Evolutionary conservation across 2,797 vertebrate genomes (phyloP), one percentile per base, ranked within the genome.

Genomic region (Hylomyscus alleni): DNA sequence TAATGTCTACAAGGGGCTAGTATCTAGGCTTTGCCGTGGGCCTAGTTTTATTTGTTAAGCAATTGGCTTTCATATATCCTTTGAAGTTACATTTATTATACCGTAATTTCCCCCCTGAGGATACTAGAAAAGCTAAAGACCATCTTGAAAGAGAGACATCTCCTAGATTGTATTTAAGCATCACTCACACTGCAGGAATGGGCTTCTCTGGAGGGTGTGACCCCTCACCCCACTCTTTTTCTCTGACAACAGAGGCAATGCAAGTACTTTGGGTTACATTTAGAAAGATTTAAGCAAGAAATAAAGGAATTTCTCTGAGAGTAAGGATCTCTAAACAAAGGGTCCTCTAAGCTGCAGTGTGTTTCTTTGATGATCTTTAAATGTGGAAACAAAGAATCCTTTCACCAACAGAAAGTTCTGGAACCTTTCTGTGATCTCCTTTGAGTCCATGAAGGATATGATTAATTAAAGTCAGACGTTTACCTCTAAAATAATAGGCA

Each of bases 391-490:
- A 87, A 92, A 72, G 52, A 76, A 75, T 24, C 24, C 29, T 4
- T 40, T 83, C 85, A 44, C 58, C 52, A 75, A 31, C 62, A 87
- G 90, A 58, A 77, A 50, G 34, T 62, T 91, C 89, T 75, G 3
- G 93, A 83, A 96, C 92, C 80, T 96, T 97, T 97, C 73, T n/a
- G 77, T 76, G 56, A 65, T 89, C 82, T 95, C 85, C 86, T 97
- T 77, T 77, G 95, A 97, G 89, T 82, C 44, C 9, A 22, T 92
- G 83, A 97, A 95, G 89, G 95, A 95, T 91, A 83, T 1, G 7
- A 93, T 97, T 97, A 95, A 97, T 96, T 96, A 97, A 97, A 94
- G 58, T 82, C 82, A 96, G 94, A 95, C 92, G 47, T 95, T 96
- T 91, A 84, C 84, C 91, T 50, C 91, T 94, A 47, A 95, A 97